Base-by-base conservation (phyloP, 2,113 vertebrate genomes). In the Riparia riparia region DNA sequence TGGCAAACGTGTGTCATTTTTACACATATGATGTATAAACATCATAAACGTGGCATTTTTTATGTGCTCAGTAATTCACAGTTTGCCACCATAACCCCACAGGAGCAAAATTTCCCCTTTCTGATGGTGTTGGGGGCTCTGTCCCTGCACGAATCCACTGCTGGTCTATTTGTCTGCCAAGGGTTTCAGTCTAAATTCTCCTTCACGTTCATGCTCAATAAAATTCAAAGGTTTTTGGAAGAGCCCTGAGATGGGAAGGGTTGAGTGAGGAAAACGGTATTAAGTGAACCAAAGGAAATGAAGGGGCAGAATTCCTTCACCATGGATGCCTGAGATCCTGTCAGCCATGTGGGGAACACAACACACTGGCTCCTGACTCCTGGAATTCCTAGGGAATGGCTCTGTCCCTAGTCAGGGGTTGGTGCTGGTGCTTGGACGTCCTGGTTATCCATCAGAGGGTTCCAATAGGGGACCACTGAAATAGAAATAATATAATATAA, bases 51-150 rank as follows among this genome's bases (percentile, higher is more conserved):
- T 15, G 32, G 37, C 12, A 11, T 41, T 82, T 94, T 28, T 82
- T 6, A 63, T 1, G 0, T 5, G 9, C 7, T 90, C 37, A 83
- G 0, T 69, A 72, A 44, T 24, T 44, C 56, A 8, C 9, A 14
- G 6, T 86, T 73, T 86, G 25, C 21, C 61, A 53, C 11, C 24
- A 10, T 14, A 53, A 53, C 1, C 24, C 21, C 19, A 61, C 3
- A 32, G 1, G 11, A 76, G 14, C 2, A 71, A 51, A 64, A 41
- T 44, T 24, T 64, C 11, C 12, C 17, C 17, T 68, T 56, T 37
- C 25, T 68, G 44, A 5, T 15, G 12, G 26, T 63, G 1, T 7
- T 81, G 44, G 28, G 26, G 45, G 7, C 8, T 34, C 56, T 44
- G 14, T 26, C 26, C 32, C 72, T 77, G 24, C 31, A 53, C n/a